phyloP scores from a whole-genome alignment of 92 coral and sea anemone species.

The Porites divaricata region DNA sequence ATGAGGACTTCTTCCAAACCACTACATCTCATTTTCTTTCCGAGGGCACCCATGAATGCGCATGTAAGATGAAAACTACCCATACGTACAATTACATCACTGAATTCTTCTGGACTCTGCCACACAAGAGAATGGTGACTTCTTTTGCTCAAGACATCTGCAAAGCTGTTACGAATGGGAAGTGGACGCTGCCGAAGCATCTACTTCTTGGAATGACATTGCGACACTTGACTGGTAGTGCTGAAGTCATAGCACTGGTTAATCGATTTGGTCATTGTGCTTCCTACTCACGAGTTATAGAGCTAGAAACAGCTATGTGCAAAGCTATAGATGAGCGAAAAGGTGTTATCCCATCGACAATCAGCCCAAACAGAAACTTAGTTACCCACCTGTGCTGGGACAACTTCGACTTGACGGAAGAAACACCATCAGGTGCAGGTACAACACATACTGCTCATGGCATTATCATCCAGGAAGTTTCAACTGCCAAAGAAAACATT shows the following conservation, averaged over 20 bases:
- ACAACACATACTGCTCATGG: too few species aligned
- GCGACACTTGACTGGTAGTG: slow-evolving; percentile 17
- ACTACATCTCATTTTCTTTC: slow-evolving; percentile 48
- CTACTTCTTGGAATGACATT: slow-evolving; percentile 23
- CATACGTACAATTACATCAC: slow-evolving; percentile 26
- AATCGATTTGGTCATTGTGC: too few species aligned
- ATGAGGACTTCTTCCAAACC: slow-evolving; percentile 47
- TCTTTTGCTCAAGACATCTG: too few species aligned
- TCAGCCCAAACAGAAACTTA: slow-evolving; percentile 24
- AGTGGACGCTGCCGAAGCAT: slow-evolving; percentile 44
- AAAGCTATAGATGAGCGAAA: too few species aligned
- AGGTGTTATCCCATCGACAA: slow-evolving; percentile 39
- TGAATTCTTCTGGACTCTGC: slow-evolving; percentile 29
- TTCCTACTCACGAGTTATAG: too few species aligned
- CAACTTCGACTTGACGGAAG: slow-evolving; percentile 44
- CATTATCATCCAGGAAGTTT: slow-evolving; percentile 50
- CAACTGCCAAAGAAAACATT: too few species aligned
- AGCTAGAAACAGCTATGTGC: too few species aligned
- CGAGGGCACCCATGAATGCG: slow-evolving; percentile 36
- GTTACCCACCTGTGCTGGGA: slow-evolving; percentile 52
- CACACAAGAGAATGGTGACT: slow-evolving; percentile 29
- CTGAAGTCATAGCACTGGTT: too few species aligned
- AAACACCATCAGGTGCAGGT: too few species aligned
- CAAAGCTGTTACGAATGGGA: slow-evolving; percentile 24
- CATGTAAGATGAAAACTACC: slow-evolving; percentile 39